These are phyloP conservation scores for Chionodraco myersi DNA, from an alignment of 2,113 vertebrate species.

Conservation along the genomic window DNA sequence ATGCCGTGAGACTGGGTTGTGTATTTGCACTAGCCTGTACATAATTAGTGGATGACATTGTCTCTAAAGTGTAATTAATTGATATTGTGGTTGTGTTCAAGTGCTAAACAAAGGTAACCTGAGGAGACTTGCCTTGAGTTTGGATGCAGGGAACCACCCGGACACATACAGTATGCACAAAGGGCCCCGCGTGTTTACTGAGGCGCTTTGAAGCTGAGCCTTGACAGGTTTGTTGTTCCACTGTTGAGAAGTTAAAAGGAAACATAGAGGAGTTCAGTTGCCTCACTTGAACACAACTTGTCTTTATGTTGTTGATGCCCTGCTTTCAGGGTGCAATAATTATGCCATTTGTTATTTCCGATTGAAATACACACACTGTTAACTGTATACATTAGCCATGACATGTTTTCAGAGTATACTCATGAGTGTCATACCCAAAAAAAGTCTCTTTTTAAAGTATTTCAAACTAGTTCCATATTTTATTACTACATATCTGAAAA, in stretches of 20 bases:
- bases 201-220: constrained; percentile 32
- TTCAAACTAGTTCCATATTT: too few relatives aligned
- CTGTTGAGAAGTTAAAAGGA: constrained; percentile 16
- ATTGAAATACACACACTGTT: not conserved
- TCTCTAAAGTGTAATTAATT: not conserved
- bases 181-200: constrained; percentile 28
- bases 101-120: constrained; percentile 1
- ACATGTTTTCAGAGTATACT: too few relatives aligned
- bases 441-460: too few relatives aligned
- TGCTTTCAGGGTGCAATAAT: not conserved
- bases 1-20: too few relatives aligned
- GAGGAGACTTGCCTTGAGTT: constrained; percentile 1
- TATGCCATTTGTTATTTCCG: not conserved
- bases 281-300: constrained; percentile 14
- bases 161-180: constrained; percentile 22
- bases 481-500: too few relatives aligned
- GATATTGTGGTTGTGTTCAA: not conserved
- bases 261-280: constrained; percentile 7
- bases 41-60: not conserved
- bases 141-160: constrained; percentile 15
- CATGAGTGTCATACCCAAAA: too few relatives aligned
- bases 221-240: constrained; percentile 48
- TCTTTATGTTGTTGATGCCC: not conserved
- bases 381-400: not conserved
- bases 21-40: not conserved